phyloP scores from a whole-genome alignment of 1,140 invertebrate species.

The Araneus ventricosus region DNA sequence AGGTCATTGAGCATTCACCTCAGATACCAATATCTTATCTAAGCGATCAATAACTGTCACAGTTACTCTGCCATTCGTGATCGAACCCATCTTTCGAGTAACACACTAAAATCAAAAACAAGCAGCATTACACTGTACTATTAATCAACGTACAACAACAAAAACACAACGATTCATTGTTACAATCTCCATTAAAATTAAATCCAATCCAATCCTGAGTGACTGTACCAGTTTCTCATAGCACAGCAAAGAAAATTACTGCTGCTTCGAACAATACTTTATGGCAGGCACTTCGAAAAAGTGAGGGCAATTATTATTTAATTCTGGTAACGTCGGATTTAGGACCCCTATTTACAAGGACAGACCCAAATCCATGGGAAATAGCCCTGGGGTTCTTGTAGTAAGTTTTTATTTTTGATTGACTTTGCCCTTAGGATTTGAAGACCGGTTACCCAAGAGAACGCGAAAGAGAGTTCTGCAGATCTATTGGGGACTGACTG shows the following conservation, averaged over 20 bases:
- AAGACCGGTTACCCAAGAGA: slow-evolving; percentile 43
- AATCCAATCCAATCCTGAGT: not conserved
- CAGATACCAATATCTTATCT: not conserved
- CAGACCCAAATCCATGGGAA: slow-evolving; percentile 62
- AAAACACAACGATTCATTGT: slow-evolving; percentile 15
- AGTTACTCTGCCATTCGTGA: not conserved
- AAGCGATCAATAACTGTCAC: not conserved
- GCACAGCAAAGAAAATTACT: slow-evolving; percentile 13
- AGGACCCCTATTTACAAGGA: slow-evolving; percentile 40
- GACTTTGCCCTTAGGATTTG: slow-evolving; percentile 36
- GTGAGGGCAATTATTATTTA: slow-evolving; percentile 56
- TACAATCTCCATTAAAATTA: not conserved
- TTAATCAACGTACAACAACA: not conserved
- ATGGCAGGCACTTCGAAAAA: not conserved
- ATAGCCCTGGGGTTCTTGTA: slow-evolving; percentile 28
- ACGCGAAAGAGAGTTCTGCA: not conserved
- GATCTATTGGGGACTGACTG: not conserved
- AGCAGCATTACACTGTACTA: not conserved
- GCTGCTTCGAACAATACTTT: slow-evolving; percentile 30
- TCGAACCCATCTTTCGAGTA: not conserved
- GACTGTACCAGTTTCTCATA: slow-evolving; percentile 37
- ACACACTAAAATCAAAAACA: not conserved
- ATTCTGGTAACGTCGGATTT: slow-evolving; percentile 45
- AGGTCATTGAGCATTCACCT: not conserved
- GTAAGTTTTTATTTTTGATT: slow-evolving; percentile 44